Evolutionary conservation across 2,113 vertebrate species (phyloP).

Genomic region (Paramormyrops kingsleyae): DNA sequence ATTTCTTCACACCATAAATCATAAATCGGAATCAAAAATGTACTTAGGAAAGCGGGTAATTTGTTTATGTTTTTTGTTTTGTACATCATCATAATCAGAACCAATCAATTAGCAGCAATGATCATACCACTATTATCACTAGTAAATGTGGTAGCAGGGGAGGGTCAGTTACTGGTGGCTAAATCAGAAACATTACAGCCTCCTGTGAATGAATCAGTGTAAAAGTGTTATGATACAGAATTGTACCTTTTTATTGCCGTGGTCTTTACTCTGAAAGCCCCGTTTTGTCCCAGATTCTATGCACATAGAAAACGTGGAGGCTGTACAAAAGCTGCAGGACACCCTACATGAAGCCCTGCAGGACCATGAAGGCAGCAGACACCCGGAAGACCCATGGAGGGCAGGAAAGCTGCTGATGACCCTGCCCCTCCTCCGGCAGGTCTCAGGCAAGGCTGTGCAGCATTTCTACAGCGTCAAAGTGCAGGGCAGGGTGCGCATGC

Average conservation of each 20-base stretch:
- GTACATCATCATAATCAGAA: not conserved
- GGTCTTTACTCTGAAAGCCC: not conserved
- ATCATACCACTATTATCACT: not conserved
- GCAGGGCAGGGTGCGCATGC: conserved; percentile 48
- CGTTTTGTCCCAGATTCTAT: conserved; percentile 16
- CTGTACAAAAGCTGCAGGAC: conserved; percentile 27
- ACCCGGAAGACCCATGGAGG: conserved; percentile 35
- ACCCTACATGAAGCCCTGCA: conserved; percentile 41
- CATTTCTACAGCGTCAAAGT: conserved; percentile 45
- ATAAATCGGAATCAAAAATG: not conserved
- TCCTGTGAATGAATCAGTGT: not conserved
- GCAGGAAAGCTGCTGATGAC: conserved; percentile 60
- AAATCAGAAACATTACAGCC: not conserved
- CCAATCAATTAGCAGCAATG: not conserved
- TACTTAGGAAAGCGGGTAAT: not conserved
- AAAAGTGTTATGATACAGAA: not conserved
- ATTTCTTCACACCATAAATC: not conserved
- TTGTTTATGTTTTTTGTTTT: not conserved
- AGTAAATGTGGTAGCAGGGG: not conserved
- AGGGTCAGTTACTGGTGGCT: not conserved
- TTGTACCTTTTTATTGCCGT: not conserved
- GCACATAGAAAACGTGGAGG: conserved; percentile 48
- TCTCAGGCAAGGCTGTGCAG: conserved; percentile 40
- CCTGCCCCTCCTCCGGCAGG: conserved; percentile 60
- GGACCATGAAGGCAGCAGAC: conserved; percentile 38